phyloP scores from a whole-genome alignment of 1,140 invertebrate species.

The Acyrthosiphon pisum region DNA sequence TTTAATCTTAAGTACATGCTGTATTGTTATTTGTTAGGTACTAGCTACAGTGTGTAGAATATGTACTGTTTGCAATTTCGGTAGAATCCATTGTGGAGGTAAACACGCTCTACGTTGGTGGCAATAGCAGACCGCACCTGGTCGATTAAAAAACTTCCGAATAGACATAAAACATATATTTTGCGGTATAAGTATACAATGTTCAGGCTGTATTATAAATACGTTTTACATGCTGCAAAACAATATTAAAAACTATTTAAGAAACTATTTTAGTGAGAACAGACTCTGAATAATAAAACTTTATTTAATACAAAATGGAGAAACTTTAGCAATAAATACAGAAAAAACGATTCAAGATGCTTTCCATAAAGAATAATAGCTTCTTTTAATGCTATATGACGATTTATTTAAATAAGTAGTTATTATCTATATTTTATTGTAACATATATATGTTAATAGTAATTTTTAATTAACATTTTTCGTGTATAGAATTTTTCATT shows the following conservation, averaged over 20 bases:
- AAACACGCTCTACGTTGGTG: background rate
- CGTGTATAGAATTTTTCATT: too few relatives aligned
- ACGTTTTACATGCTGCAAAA: background rate
- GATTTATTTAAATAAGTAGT: too few relatives aligned
- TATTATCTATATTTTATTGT: too few relatives aligned
- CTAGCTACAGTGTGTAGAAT: background rate
- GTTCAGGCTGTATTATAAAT: background rate
- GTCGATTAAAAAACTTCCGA: background rate
- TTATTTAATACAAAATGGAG: too few relatives aligned
- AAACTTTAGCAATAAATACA: too few relatives aligned
- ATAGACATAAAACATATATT: background rate
- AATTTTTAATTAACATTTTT: too few relatives aligned
- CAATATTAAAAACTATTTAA: background rate
- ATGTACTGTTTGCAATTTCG: background rate
- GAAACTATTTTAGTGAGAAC: background rate
- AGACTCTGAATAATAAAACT: too few relatives aligned
- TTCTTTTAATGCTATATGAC: too few relatives aligned
- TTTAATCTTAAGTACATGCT: background rate
- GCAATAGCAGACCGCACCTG: background rate
- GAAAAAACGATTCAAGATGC: too few relatives aligned
- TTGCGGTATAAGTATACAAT: background rate
- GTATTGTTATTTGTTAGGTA: background rate
- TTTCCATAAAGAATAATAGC: too few relatives aligned
- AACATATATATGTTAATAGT: too few relatives aligned
- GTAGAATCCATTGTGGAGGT: background rate